Percentiles rank a stretch among this genome's conserved stretches.
Evolutionary conservation across 2,113 vertebrate species (phyloP).

Genomic region (Myrmecophaga tridactyla): DNA sequence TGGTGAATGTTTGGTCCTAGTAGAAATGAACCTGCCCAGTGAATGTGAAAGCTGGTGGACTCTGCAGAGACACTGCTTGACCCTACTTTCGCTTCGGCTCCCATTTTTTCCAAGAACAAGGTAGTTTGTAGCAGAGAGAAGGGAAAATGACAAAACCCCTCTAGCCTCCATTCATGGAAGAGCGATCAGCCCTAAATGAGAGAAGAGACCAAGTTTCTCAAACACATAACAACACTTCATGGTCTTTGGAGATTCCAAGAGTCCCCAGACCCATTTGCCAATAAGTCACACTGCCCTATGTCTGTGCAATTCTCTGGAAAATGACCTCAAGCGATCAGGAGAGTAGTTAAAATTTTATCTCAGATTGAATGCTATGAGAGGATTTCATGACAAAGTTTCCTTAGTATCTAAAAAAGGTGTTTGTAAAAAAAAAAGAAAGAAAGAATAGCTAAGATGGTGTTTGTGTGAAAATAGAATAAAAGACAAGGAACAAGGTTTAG

Average conservation of each 20-base stretch:
- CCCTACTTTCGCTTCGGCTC: not conserved
- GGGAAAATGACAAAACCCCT: not conserved
- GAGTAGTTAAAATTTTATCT: not conserved
- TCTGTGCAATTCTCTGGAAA: not conserved
- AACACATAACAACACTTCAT: not conserved
- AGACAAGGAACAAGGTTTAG: slow-evolving; percentile 15
- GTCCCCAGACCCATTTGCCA: not conserved
- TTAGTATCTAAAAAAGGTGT: not conserved
- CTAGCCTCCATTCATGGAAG: not conserved
- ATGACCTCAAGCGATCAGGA: not conserved
- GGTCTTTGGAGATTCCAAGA: not conserved
- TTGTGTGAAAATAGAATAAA: slow-evolving; percentile 38
- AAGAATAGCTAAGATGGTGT: not conserved
- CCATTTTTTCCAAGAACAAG: not conserved
- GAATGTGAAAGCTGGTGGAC: not conserved
- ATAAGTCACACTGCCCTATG: too few species aligned
- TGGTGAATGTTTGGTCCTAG: accelerated
- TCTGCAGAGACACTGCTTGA: not conserved
- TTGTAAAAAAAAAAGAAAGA: not conserved
- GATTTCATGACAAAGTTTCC: not conserved
- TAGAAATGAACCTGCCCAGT: not conserved
- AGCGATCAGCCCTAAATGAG: not conserved
- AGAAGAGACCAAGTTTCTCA: not conserved
- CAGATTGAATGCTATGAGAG: not conserved
- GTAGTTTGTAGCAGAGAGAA: not conserved